A percentile compares a stretch with the other conserved stretches of the same genome.
phyloP scores from a whole-genome alignment of 2,797 vertebrate genomes.

The Phrynocephalus vlangalii region DNA sequence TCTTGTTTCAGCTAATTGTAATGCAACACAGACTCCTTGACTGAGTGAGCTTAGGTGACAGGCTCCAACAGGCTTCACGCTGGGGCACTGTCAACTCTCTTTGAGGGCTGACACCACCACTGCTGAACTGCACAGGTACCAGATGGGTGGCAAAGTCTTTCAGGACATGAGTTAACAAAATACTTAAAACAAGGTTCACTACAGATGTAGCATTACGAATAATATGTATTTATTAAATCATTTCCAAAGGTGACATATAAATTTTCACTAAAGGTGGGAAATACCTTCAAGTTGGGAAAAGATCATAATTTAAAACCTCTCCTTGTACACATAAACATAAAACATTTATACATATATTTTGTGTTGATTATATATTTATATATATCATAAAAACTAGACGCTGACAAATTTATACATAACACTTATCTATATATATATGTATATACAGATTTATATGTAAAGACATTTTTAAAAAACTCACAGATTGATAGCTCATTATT shows the following conservation, averaged over 20 bases:
- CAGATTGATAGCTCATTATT: conserved; percentile 58
- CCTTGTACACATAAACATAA: conserved; percentile 74
- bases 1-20: background rate
- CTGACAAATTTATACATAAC: conserved; percentile 75
- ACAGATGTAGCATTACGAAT: background rate
- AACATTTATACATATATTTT: conserved; percentile 78
- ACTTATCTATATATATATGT: conserved; percentile 65
- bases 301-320: conserved; percentile 81
- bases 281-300: conserved; percentile 74
- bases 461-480: conserved; percentile 68
- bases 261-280: conserved; percentile 58
- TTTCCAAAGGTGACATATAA: conserved; percentile 24
- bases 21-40: background rate
- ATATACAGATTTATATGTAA: conserved; percentile 53
- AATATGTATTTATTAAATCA: conserved; percentile 35
- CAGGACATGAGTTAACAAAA: background rate
- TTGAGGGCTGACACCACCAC: background rate
- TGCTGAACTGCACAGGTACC: background rate
- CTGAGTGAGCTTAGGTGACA: background rate
- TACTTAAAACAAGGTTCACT: background rate
- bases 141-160: background rate
- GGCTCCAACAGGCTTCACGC: background rate
- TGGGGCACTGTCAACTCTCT: background rate
- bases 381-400: conserved; percentile 55
- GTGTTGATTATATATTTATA: conserved; percentile 66